Evolutionary conservation across 1,140 invertebrate genomes (phyloP).

Genomic region (Drosophila navojoa): DNA sequence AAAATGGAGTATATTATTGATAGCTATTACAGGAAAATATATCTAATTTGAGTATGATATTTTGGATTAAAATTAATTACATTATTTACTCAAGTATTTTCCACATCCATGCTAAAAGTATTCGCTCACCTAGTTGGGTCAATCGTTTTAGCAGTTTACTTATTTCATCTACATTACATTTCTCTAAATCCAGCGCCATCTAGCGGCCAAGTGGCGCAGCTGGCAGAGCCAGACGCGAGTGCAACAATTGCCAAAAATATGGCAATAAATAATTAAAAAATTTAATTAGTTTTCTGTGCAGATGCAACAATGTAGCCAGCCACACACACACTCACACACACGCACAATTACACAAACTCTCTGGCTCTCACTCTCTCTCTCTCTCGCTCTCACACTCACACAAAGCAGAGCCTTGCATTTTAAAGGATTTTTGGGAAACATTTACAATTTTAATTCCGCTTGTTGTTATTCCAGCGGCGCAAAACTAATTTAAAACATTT

Average conservation of each 20-base stretch:
- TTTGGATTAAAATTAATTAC: no score
- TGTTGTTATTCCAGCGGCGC: slow-evolving; percentile 34
- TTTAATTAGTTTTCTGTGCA: slow-evolving; percentile 69
- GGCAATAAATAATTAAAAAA: slow-evolving; percentile 69
- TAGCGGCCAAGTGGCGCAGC: background rate
- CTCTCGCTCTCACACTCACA: background rate
- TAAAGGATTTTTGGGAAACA: slow-evolving; percentile 50
- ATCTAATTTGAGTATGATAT: no score
- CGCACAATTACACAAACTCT: slow-evolving; percentile 1
- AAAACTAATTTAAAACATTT: slow-evolving; percentile 82
- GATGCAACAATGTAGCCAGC: slow-evolving; percentile 26
- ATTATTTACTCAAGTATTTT: no score
- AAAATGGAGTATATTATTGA: no score
- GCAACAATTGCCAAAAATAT: slow-evolving; percentile 44
- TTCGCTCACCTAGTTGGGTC: no score
- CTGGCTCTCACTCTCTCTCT: background rate
- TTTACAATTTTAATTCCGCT: slow-evolving; percentile 55
- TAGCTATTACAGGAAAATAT: no score
- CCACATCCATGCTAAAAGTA: no score
- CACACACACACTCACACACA: slow-evolving; percentile 20
- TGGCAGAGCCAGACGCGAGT: slow-evolving; percentile 1
- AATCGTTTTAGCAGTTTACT: no score
- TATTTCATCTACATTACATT: background rate
- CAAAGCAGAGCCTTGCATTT: slow-evolving; percentile 25
- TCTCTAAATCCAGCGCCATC: background rate